Percentiles rank a stretch among this genome's conserved stretches.
phyloP scores from a whole-genome alignment of 30 jellyfish, hydroid and myxozoan genomes.

The Nemopilema nomurai region DNA sequence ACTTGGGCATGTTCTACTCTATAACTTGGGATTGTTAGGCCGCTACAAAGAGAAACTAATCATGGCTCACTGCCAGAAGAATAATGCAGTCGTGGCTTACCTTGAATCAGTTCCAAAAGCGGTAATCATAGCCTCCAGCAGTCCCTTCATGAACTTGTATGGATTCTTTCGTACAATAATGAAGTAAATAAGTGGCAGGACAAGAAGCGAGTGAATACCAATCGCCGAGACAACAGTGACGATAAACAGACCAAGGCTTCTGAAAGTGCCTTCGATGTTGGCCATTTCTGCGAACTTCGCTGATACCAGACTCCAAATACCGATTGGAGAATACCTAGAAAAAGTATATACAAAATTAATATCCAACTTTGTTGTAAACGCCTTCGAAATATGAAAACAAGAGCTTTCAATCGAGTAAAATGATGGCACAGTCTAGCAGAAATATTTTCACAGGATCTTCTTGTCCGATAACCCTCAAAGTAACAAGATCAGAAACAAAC shows the following conservation, averaged over 20 bases:
- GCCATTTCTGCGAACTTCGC: conserved; percentile 89
- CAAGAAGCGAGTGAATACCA: conserved; percentile 71
- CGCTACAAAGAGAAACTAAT: too few species aligned
- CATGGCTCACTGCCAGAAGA: neutral
- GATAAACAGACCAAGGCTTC: conserved; percentile 84
- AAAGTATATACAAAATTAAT: neutral
- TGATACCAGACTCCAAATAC: conserved; percentile 82
- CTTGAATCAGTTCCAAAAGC: conserved; percentile 98
- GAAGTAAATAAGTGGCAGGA: conserved; percentile 71
- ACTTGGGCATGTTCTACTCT: too few species aligned
- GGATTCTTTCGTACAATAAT: conserved; percentile 79
- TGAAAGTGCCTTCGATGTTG: conserved; percentile 72
- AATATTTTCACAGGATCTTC: too few species aligned
- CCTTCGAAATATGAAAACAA: too few species aligned
- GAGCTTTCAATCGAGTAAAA: too few species aligned
- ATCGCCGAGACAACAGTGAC: conserved; percentile 83
- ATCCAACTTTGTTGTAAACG: neutral
- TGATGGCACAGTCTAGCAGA: too few species aligned
- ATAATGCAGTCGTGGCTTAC: neutral
- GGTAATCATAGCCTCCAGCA: conserved; percentile 89
- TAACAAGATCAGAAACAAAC: too few species aligned
- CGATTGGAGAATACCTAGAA: conserved; percentile 88
- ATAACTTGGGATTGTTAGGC: too few species aligned
- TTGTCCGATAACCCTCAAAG: too few species aligned
- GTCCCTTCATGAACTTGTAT: conserved; percentile 72